These are phyloP conservation scores for Austrofundulus limnaeus DNA, from an alignment of 2,113 vertebrate genomes.

Conservation along the genomic window DNA sequence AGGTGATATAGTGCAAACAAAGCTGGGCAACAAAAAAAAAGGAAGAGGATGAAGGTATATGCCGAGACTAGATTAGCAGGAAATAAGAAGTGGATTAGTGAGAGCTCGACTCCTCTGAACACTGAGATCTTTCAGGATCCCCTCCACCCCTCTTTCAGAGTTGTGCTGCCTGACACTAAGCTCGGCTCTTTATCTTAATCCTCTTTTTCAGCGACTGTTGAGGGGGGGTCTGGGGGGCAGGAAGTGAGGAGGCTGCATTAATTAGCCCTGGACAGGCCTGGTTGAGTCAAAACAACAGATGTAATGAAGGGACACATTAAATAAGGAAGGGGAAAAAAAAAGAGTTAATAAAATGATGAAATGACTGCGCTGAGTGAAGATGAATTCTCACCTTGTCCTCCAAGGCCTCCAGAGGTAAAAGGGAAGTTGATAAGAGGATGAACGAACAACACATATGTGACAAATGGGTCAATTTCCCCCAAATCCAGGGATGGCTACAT, in stretches of 20 bases:
- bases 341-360: not conserved
- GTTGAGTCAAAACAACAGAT: not conserved
- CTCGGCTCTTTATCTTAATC: conserved; percentile 75
- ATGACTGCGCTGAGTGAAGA: not conserved
- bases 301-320: conserved; percentile 6
- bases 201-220: conserved; percentile 58
- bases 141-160: conserved; percentile 49
- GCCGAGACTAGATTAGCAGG: conserved; percentile 71
- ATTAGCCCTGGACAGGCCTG: conserved; percentile 42
- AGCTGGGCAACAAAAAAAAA: conserved; percentile 56
- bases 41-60: conserved; percentile 71
- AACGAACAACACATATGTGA: conserved; percentile 25
- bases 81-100: conserved; percentile 77
- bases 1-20: conserved; percentile 65
- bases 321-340: conserved; percentile 18
- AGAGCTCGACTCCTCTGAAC: conserved; percentile 64
- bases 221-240: conserved; percentile 55
- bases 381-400: conserved; percentile 10
- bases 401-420: conserved; percentile 6
- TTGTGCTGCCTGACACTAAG: conserved; percentile 74
- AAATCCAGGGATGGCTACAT: conserved; percentile 73
- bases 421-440: conserved; percentile 13
- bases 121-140: conserved; percentile 67
- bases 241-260: conserved; percentile 55
- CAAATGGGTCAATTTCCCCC: conserved; percentile 51